phyloP scores from a whole-genome alignment of 2,113 vertebrate genomes.

The Semnopithecus entellus region DNA sequence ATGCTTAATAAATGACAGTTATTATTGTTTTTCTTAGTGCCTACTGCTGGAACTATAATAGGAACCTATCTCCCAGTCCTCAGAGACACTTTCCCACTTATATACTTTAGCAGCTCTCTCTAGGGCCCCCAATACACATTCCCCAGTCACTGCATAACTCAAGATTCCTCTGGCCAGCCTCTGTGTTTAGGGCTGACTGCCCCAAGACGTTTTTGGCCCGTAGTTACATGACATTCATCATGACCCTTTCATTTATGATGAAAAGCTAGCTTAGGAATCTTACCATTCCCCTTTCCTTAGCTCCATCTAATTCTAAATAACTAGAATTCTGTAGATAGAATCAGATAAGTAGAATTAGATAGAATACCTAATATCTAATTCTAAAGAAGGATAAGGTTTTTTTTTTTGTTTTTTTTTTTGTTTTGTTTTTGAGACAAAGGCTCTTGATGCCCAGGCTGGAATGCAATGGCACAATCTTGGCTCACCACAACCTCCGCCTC shows the following conservation, averaged over 20 bases:
- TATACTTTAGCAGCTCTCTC: not conserved
- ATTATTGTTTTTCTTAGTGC: not conserved
- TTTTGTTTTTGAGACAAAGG: too few species aligned
- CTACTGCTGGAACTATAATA: not conserved
- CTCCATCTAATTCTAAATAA: not conserved
- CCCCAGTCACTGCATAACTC: not conserved
- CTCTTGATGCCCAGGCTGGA: too few species aligned
- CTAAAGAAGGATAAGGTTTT: not conserved
- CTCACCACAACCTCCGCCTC: too few species aligned
- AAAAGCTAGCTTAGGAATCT: slow-evolving; percentile 31
- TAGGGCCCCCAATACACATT: not conserved
- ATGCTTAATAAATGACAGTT: not conserved
- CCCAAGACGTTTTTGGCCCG: not conserved
- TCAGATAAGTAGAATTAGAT: not conserved
- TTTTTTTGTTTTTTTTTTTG: too few species aligned
- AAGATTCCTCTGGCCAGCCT: not conserved
- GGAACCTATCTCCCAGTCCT: not conserved
- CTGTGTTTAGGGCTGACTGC: not conserved
- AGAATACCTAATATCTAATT: not conserved
- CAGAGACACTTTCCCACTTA: not conserved
- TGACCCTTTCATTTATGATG: too few species aligned
- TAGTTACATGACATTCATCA: not conserved
- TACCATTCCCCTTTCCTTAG: not conserved
- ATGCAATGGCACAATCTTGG: too few species aligned
- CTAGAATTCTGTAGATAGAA: not conserved